Conservation (phyloP, 2,888 invertebrate genomes). For the Philonicus albiceps region DNA sequence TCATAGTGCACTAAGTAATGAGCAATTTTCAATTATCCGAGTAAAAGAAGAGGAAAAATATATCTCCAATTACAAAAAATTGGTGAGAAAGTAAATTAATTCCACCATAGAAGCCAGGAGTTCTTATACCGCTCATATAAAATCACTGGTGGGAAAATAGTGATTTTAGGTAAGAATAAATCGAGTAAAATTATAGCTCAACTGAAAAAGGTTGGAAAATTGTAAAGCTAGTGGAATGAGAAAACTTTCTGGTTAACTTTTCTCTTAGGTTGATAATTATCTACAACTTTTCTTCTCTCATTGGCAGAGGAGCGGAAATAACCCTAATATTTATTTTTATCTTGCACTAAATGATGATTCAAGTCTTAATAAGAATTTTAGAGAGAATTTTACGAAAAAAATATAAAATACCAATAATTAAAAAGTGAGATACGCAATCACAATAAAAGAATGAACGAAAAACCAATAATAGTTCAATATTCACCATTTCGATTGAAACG, state of each 20-base stretch:
- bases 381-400: neutral
- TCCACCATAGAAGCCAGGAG: neutral
- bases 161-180: neutral
- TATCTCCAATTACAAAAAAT: neutral
- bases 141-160: neutral
- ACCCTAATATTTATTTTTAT: neutral
- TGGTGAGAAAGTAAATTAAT: neutral
- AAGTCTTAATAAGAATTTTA: neutral
- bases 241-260: neutral
- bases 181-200: neutral
- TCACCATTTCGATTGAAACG: too few relatives aligned
- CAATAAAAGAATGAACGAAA: too few relatives aligned
- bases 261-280: neutral
- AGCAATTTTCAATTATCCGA: neutral
- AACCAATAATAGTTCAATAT: too few relatives aligned
- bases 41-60: neutral
- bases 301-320: neutral
- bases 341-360: neutral
- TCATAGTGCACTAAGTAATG: neutral
- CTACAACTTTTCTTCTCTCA: neutral
- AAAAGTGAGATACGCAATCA: too few relatives aligned
- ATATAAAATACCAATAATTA: too few relatives aligned
- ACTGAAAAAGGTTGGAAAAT: neutral
- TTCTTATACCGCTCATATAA: neutral
- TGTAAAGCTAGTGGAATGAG: neutral